Conservation (phyloP, 2,797 vertebrate species). For the Siniperca undulata region DNA sequence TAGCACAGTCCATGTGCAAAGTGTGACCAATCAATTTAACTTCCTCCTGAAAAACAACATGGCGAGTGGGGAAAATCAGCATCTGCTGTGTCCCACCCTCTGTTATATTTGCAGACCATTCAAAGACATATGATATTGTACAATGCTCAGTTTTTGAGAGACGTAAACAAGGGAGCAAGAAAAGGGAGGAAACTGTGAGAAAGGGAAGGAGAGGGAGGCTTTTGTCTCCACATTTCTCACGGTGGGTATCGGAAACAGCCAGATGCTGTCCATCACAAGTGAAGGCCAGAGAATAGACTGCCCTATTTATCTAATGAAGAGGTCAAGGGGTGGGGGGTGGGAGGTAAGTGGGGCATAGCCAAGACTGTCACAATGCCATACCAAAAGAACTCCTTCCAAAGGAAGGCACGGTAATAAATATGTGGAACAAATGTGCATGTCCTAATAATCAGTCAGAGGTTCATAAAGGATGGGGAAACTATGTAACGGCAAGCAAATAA, state of each 20-base stretch:
- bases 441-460: not conserved
- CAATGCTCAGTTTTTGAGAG: conserved; percentile 54
- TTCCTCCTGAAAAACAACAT: conserved; percentile 76
- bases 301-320: conserved; percentile 78
- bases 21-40: conserved; percentile 81
- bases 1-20: conserved; percentile 62
- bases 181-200: conserved; percentile 69
- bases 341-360: conserved; percentile 43
- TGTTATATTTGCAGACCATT: conserved; percentile 54
- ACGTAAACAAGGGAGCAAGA: conserved; percentile 46
- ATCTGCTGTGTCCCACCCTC: conserved; percentile 72
- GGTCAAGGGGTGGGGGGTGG: conserved; percentile 59
- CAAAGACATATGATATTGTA: conserved; percentile 72
- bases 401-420: not conserved
- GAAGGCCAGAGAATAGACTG: conserved; percentile 68
- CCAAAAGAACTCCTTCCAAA: conserved; percentile 27
- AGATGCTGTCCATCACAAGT: conserved; percentile 77
- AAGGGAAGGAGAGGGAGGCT: conserved; percentile 54
- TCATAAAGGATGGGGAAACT: not conserved
- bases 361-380: conserved; percentile 52
- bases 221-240: conserved; percentile 76
- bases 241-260: conserved; percentile 74
- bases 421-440: conserved; percentile 11
- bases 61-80: conserved; percentile 71
- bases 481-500: not conserved